Evolutionary conservation across 2,888 invertebrate species (phyloP), one percentile per base, ranked within the genome.

Genomic region (Chesias legatella): DNA sequence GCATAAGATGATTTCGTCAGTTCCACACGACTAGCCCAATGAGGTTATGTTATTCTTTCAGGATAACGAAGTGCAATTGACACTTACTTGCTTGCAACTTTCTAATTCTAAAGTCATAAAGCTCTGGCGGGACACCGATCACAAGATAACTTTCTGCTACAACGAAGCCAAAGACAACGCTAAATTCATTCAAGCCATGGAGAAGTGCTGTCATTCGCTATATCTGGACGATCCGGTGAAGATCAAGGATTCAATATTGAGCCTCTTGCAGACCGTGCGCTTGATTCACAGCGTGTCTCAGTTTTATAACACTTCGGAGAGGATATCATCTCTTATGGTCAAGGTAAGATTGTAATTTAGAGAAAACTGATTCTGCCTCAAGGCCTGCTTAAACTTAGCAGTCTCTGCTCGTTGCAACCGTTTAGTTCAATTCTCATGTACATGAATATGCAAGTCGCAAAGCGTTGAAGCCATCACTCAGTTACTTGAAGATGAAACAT

Each of bases 101-200:
- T 92, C 94, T 0, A 92, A 93, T 41, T 95, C 95, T 0, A 94
- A 94, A 66, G 84, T 94, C n/a, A 89, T 96, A 43, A 94, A 93
- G 48, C 88, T 92, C 2, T 97, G 97, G 97, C 91, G 91, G 9
- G 94, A 94, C 29, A 93, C 95, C 0, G 98, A 98, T 69, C 92
- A 94, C 43, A 95, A 96, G 71, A 96, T 98, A 17, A 97, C 95
- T 0, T 96, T 96, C 70, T 97, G 97, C 66, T 97, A 96, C 73
- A 98, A 97, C 67, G 98, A 98, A 73, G 97, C 98, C 0, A 94
- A 95, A 57, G 98, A 98, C 73, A 98, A 98, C 68, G 97, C 98
- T 0, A 98, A 97, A 70, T 98, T 96, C 62, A 95, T 98, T 42
- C 85, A 86, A 51, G 95, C 97, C 0, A 92, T 98, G 90, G 98